Conservation (phyloP, 2,113 vertebrate species). For the Menura novaehollandiae region DNA sequence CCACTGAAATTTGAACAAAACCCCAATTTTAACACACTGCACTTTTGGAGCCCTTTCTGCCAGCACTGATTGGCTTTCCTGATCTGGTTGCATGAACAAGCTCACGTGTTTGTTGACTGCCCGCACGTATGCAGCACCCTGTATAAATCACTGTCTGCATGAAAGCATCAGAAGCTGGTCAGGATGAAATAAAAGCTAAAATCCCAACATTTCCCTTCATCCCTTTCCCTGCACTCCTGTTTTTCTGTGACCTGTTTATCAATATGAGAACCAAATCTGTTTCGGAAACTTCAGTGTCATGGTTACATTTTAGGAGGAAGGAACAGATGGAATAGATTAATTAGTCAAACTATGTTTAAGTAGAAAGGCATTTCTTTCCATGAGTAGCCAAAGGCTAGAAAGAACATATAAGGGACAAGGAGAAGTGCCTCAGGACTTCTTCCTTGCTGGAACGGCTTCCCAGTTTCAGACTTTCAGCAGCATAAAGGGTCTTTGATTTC, state of each 20-base stretch:
- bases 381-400: slow-evolving; percentile 78
- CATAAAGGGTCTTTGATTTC: slow-evolving; percentile 72
- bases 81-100: not conserved
- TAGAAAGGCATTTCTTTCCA: slow-evolving; percentile 85
- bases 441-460: slow-evolving; percentile 48
- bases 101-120: not conserved
- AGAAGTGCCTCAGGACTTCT: slow-evolving; percentile 41
- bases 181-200: slow-evolving; percentile 21
- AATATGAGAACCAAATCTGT: slow-evolving; percentile 75
- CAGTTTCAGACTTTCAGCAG: slow-evolving; percentile 69
- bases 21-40: not conserved
- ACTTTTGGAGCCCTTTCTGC: not conserved
- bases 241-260: slow-evolving; percentile 75
- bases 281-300: slow-evolving; percentile 78
- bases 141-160: not conserved
- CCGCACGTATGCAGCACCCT: not conserved
- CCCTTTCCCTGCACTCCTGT: not conserved
- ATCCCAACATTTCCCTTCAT: not conserved
- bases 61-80: not conserved
- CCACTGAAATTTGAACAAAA: not conserved
- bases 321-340: slow-evolving; percentile 90
- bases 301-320: slow-evolving; percentile 73
- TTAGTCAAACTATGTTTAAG: slow-evolving; percentile 83
- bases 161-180: not conserved
- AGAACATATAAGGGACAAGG: slow-evolving; percentile 50